Conservation (phyloP, 2,113 vertebrate species). For the Propithecus coquereli region DNA sequence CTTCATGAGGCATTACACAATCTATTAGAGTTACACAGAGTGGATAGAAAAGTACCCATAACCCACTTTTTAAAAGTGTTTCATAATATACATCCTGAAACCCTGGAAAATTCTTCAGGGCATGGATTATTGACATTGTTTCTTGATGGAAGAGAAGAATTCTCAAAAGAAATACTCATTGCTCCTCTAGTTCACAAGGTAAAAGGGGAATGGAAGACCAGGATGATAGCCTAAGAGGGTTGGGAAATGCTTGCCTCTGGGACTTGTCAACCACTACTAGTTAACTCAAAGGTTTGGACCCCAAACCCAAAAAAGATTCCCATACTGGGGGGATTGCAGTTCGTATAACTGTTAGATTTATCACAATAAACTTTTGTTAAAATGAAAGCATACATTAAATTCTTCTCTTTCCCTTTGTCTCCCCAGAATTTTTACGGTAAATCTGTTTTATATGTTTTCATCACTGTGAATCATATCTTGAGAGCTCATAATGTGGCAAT, state of each 20-base stretch:
- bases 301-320: background rate
- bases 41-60: conserved; percentile 57
- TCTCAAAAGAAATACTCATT: conserved; percentile 18
- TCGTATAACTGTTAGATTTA: background rate
- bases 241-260: background rate
- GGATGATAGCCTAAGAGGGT: background rate
- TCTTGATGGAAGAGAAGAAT: conserved; percentile 40
- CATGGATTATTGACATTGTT: conserved; percentile 35
- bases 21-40: conserved; percentile 52
- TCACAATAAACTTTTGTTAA: background rate
- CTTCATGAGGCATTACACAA: conserved; percentile 60
- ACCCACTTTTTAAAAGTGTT: conserved; percentile 60
- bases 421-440: conserved; percentile 13
- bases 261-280: background rate
- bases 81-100: conserved; percentile 58
- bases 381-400: background rate
- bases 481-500: background rate
- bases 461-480: background rate
- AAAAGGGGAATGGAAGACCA: background rate
- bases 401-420: background rate
- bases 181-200: background rate
- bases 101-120: conserved; percentile 46
- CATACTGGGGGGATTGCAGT: background rate
- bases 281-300: background rate
- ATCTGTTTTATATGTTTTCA: background rate